Base-by-base conservation (phyloP, 2,888 invertebrate genomes). In the Odontocolon sp. region DNA sequence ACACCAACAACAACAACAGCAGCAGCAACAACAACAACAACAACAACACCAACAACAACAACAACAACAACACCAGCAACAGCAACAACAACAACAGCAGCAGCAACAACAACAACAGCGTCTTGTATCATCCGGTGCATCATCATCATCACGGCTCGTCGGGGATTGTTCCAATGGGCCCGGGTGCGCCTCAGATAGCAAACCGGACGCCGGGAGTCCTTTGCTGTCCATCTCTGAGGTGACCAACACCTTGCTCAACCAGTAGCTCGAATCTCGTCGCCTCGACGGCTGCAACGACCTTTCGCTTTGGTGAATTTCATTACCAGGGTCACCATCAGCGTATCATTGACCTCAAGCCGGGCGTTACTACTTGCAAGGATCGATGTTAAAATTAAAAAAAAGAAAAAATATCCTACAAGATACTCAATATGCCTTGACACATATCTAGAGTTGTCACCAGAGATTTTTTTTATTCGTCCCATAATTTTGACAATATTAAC, bases 211-310 rank as follows among this genome's bases (percentile, higher is more conserved):
- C 92, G 92, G 93, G 92, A 94, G 94, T 93, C 94, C 94, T 92
- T 86, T 94, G 92, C 87, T 94, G 92, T 94, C 95, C 92, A 94
- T 95, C 93, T 94, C 94, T 91, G 94, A 95, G 93, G 95, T 95
- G 92, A 95, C 95, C 87, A 94, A 95, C 91, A 94, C 95, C 85
- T 90, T 95, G 87, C 92, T 95, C 90, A 94, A 94, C 90, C 94
- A 94, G 89, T 93, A 91, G 87, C 84, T 78, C 57, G 42, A 64
- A 82, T 69, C 79, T 81, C 79, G 81, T 84, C 71, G 83, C 82
- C 74, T 82, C 83, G 68, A 82, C 83, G 63, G 72, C 82, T 61
- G 82, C 83, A 68, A 82, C 83, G 63, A 72, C 82, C 63, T 79
- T 80, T 54, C 73, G 81, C 71, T 77, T 82, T 72, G 73, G 64